Evolutionary conservation across 2,797 vertebrate species (phyloP).

Genomic region (Chaetodon trifasciatus): DNA sequence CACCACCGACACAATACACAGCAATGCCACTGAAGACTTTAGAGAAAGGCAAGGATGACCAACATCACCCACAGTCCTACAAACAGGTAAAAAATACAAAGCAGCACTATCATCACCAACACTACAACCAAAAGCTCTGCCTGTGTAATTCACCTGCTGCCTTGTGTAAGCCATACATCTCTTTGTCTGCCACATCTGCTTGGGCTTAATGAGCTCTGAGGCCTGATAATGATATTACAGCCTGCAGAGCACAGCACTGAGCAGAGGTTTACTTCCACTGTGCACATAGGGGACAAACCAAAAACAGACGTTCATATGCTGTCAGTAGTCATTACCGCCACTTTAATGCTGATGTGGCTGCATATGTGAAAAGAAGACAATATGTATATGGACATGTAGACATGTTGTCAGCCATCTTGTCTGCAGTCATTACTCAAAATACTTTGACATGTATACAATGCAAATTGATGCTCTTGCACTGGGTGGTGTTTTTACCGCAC

Average conservation of each 20-base stretch:
- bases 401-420: constrained; percentile 54
- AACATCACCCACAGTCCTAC: background rate
- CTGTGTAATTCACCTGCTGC: constrained; percentile 65
- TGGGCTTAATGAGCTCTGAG: constrained; percentile 74
- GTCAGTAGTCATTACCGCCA: constrained; percentile 67
- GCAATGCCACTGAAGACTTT: too few species aligned
- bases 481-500: constrained; percentile 16
- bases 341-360: constrained; percentile 40
- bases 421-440: constrained; percentile 42
- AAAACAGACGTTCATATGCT: constrained; percentile 58
- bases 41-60: background rate
- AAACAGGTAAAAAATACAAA: constrained; percentile 27
- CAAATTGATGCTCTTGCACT: constrained; percentile 17
- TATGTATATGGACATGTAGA: constrained; percentile 7
- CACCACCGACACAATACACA: background rate
- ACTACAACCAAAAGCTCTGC: constrained; percentile 5
- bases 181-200: constrained; percentile 76
- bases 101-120: background rate
- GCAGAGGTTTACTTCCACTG: constrained; percentile 56
- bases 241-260: constrained; percentile 53
- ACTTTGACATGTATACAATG: constrained; percentile 28
- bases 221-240: constrained; percentile 75
- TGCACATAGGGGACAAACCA: constrained; percentile 42
- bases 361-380: constrained; percentile 16
- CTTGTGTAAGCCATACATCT: constrained; percentile 59